Conservation (phyloP, 2,113 vertebrate genomes). For the Cervus canadensis region DNA sequence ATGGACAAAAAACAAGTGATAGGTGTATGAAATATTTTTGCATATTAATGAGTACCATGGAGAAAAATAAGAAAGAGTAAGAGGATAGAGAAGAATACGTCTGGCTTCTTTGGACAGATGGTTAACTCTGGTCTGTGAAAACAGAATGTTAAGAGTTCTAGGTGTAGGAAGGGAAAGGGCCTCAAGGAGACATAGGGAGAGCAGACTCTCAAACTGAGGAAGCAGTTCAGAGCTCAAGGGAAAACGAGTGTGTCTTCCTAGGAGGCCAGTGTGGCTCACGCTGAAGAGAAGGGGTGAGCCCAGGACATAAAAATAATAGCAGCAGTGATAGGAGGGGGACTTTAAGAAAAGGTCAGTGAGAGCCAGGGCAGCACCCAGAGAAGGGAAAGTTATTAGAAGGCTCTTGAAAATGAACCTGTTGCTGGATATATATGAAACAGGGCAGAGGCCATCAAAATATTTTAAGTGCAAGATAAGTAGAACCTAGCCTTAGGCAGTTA, state of each 20-base stretch:
- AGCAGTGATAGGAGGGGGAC: background rate
- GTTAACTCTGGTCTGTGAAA: background rate
- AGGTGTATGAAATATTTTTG: background rate
- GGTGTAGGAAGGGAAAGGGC: background rate
- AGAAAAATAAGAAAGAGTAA: background rate
- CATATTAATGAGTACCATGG: background rate
- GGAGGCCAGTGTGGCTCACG: background rate
- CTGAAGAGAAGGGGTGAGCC: background rate
- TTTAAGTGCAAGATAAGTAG: background rate
- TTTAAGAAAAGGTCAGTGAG: background rate
- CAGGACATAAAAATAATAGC: background rate
- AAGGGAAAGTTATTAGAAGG: background rate
- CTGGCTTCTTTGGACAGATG: background rate
- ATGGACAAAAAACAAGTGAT: background rate
- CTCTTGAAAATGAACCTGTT: background rate
- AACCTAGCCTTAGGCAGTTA: background rate
- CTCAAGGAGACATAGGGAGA: fast-evolving
- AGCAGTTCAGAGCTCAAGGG: background rate
- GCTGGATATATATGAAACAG: background rate
- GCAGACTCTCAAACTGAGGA: background rate
- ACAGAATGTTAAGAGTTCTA: background rate
- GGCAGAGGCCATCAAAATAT: background rate
- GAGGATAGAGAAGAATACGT: background rate
- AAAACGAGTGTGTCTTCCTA: background rate
- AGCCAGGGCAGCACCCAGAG: background rate